Percentiles rank a stretch among this genome's conserved stretches.
Conservation (phyloP, 2,113 vertebrate species). For the Rhadina sibilatrix region DNA sequence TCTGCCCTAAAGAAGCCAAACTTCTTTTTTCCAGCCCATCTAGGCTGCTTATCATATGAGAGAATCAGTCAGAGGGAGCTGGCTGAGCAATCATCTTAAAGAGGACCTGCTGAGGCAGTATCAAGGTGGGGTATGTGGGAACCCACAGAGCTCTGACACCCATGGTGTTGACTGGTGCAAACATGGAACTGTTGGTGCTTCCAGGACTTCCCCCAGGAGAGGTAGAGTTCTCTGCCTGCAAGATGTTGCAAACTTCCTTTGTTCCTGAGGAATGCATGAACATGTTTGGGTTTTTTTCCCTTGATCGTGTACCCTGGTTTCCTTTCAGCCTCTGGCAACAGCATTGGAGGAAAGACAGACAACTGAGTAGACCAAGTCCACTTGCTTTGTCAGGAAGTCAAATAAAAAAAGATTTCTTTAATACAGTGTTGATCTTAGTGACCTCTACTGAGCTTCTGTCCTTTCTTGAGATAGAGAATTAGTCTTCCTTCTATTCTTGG, state of each 20-base stretch:
- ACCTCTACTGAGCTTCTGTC: constrained; percentile 50
- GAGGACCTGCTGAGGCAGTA: neutral
- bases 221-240: neutral
- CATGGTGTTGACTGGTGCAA: neutral
- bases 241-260: neutral
- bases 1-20: neutral
- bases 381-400: neutral
- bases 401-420: constrained; percentile 25
- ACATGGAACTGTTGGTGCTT: neutral
- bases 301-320: neutral
- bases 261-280: neutral
- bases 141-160: neutral
- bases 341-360: neutral
- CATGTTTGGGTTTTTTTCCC: accelerated
- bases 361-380: neutral
- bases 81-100: neutral
- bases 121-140: neutral
- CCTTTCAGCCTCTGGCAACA: neutral
- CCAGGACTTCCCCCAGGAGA: neutral
- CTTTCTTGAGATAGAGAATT: constrained; percentile 59
- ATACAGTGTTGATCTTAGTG: constrained; percentile 59
- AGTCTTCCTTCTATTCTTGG: constrained; percentile 44
- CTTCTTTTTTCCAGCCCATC: neutral
- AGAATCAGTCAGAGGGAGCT: neutral
- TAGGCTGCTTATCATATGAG: neutral